A percentile compares a stretch with the other conserved stretches of the same genome.
These are phyloP conservation scores for Telmatherina bonti DNA, from an alignment of 2,797 vertebrate species.

Conservation along the genomic window DNA sequence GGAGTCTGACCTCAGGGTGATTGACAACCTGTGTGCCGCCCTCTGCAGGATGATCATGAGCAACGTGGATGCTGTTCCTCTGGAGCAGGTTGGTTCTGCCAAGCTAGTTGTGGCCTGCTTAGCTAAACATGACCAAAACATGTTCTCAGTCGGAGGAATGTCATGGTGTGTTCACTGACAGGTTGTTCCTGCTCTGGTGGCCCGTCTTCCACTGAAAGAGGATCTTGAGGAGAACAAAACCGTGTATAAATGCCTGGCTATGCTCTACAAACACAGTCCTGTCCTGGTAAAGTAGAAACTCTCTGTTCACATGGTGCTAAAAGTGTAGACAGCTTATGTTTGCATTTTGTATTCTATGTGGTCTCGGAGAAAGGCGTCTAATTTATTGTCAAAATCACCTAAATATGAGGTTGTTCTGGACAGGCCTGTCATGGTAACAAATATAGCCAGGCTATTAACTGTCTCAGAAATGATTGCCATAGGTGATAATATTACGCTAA, in stretches of 20 bases:
- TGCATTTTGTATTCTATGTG: no score
- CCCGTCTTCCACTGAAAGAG: slow-evolving; percentile 86
- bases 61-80: slow-evolving; percentile 81
- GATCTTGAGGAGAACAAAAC: slow-evolving; percentile 92
- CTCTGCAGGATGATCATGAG: slow-evolving; percentile 89
- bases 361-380: no score
- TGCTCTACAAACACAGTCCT: slow-evolving; percentile 84
- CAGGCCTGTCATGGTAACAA: no score
- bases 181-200: slow-evolving; percentile 88
- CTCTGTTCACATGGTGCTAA: background rate
- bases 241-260: slow-evolving; percentile 85
- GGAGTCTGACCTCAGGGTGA: slow-evolving; percentile 85
- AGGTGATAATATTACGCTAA: no score
- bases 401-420: background rate
- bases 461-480: no score
- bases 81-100: slow-evolving; percentile 84
- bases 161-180: slow-evolving; percentile 51
- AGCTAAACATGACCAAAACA: background rate
- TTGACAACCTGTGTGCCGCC: slow-evolving; percentile 92
- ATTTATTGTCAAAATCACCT: background rate
- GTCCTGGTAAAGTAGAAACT: slow-evolving; percentile 63
- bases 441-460: no score
- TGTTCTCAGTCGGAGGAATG: background rate
- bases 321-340: background rate
- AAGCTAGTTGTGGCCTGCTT: background rate